These are phyloP conservation scores for Melipona bicolor DNA, from an alignment of 2,888 invertebrate genomes.

Conservation along the genomic window DNA sequence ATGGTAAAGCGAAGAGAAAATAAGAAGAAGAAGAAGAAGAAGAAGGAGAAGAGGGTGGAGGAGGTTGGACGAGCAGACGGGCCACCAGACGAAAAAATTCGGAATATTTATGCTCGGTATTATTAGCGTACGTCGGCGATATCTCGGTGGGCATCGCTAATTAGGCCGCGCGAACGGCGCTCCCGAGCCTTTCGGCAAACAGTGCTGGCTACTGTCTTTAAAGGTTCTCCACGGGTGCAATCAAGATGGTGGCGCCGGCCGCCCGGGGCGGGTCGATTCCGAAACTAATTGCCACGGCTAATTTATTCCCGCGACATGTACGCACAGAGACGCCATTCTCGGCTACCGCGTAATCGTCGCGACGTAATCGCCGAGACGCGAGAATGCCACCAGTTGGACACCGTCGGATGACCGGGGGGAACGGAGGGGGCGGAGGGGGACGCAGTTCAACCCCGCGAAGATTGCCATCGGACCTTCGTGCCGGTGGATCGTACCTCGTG, in stretches of 20 bases:
- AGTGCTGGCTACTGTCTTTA: conserved; percentile 83
- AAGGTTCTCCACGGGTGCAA: conserved; percentile 73
- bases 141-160: conserved; percentile 84
- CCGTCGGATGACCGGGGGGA: not conserved
- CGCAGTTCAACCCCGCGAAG: conserved; percentile 29
- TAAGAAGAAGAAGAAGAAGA: not conserved
- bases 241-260: conserved; percentile 84
- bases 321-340: conserved; percentile 78
- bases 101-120: conserved; percentile 83
- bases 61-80: conserved; percentile 56
- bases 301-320: conserved; percentile 82
- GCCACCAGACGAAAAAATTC: conserved; percentile 79
- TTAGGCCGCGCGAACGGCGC: conserved; percentile 80
- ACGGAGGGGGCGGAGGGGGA: not conserved
- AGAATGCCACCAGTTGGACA: conserved; percentile 35
- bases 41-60: not conserved
- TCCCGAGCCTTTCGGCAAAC: conserved; percentile 82
- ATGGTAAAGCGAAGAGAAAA: not conserved
- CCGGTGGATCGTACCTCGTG: not conserved
- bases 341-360: conserved; percentile 73
- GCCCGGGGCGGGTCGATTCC: conserved; percentile 82
- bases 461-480: conserved; percentile 35
- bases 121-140: conserved; percentile 82
- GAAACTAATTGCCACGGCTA: conserved; percentile 84
- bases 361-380: conserved; percentile 57